These are phyloP conservation scores for Resseliella maxima DNA, from an alignment of 2,888 invertebrate species.

Conservation along the genomic window DNA sequence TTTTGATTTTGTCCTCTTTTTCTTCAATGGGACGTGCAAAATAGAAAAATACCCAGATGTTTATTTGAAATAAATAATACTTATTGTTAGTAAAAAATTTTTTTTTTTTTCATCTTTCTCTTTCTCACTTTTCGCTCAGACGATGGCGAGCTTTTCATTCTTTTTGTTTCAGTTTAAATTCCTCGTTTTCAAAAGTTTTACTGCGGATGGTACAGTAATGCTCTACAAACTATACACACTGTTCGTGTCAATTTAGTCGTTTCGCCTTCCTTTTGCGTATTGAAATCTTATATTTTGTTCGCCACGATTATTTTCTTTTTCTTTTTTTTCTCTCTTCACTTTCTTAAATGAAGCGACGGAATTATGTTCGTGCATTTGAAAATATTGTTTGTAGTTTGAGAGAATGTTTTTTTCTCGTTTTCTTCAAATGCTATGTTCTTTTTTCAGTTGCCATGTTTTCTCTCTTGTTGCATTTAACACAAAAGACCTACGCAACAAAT, in stretches of 20 bases:
- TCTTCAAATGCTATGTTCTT: neutral
- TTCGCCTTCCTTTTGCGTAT: constrained; percentile 17
- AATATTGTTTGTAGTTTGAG: neutral
- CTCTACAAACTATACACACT: constrained; percentile 28
- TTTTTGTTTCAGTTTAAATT: neutral
- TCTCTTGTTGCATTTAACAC: constrained; percentile 5
- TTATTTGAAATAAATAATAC: constrained; percentile 53
- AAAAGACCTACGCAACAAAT: constrained; percentile 11
- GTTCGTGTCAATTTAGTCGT: constrained; percentile 40
- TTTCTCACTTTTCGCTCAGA: too few relatives aligned
- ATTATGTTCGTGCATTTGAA: constrained; percentile 50
- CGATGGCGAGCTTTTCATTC: too few relatives aligned
- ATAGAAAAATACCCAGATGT: constrained; percentile 51
- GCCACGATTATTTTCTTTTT: neutral
- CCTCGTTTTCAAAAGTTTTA: constrained; percentile 8
- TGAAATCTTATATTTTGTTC: neutral
- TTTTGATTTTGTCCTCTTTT: neutral
- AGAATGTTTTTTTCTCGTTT: neutral
- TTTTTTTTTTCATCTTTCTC: neutral
- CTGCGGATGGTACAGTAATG: neutral
- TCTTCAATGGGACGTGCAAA: constrained; percentile 7
- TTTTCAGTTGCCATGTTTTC: neutral
- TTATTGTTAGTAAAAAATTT: constrained; percentile 49
- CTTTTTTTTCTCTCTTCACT: neutral
- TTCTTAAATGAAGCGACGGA: constrained; percentile 22